phyloP scores from a whole-genome alignment of 2,888 invertebrate genomes.

The Meta bourneti region DNA sequence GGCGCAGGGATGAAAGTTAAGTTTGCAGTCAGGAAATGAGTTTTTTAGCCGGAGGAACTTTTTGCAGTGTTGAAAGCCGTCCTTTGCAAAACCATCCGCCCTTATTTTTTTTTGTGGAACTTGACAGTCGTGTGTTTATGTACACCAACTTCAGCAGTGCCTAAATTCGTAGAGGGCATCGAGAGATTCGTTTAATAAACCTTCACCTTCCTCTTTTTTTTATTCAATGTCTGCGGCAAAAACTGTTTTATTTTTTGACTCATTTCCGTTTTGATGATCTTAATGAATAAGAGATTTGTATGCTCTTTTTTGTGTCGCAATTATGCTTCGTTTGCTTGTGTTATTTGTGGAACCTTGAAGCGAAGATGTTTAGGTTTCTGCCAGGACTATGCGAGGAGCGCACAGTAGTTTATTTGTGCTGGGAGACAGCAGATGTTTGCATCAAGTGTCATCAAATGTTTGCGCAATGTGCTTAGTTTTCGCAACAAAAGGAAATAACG shows the following conservation, averaged over 20 bases:
- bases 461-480: too few relatives aligned
- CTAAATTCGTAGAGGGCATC: constrained; percentile 11
- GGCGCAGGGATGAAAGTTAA: not conserved
- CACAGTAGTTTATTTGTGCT: too few relatives aligned
- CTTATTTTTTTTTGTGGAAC: not conserved
- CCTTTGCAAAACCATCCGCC: not conserved
- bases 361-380: too few relatives aligned
- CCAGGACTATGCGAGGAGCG: too few relatives aligned
- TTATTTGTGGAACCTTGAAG: not conserved
- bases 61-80: constrained; percentile 1
- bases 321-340: not conserved
- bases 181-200: constrained; percentile 51
- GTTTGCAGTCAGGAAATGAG: not conserved
- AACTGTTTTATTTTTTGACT: not conserved
- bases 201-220: constrained; percentile 7
- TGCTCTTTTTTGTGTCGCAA: not conserved
- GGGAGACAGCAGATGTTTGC: too few relatives aligned
- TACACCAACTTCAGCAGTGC: not conserved
- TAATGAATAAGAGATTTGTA: constrained; percentile 41
- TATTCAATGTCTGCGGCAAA: not conserved
- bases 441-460: too few relatives aligned
- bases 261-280: constrained; percentile 36
- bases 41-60: constrained; percentile 15
- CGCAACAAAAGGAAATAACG: too few relatives aligned
- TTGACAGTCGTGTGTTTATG: constrained; percentile 1